phyloP scores from a whole-genome alignment of 2,113 vertebrate genomes.

The Alexandromys fortis region DNA sequence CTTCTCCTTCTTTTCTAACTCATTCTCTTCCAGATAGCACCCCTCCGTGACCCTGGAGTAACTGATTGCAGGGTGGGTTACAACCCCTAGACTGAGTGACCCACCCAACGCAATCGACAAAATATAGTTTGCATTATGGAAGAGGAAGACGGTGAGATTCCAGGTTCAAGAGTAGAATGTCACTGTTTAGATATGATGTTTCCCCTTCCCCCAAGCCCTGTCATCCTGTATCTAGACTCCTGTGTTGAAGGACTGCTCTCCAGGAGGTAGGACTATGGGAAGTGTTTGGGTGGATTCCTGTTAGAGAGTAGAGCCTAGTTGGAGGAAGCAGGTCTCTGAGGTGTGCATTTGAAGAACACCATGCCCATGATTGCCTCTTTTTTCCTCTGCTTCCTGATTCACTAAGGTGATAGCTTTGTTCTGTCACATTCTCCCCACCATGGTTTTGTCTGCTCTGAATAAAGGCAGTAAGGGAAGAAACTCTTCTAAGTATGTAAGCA shows the following conservation, averaged over 20 bases:
- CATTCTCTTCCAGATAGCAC: too few species aligned
- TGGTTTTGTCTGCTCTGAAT: neutral
- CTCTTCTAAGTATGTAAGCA: neutral
- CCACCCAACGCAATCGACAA: too few species aligned
- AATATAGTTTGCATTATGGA: neutral
- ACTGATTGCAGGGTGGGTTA: too few species aligned
- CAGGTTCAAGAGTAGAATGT: neutral
- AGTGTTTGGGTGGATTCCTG: neutral
- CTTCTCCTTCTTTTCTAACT: too few species aligned
- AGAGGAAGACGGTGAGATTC: neutral
- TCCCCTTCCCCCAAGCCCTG: neutral
- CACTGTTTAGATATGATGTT: neutral
- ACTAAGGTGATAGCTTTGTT: neutral
- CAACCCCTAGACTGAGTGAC: too few species aligned
- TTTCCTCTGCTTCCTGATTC: neutral
- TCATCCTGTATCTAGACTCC: neutral
- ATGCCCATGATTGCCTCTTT: neutral
- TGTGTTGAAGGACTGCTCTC: neutral
- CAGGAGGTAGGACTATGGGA: neutral
- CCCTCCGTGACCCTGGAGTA: too few species aligned
- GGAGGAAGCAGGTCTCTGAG: neutral
- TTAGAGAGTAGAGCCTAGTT: neutral
- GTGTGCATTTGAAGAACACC: neutral
- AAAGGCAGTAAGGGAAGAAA: neutral
- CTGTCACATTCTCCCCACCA: neutral